Conservation (phyloP, 2,113 vertebrate species). For the Isurus oxyrinchus region DNA sequence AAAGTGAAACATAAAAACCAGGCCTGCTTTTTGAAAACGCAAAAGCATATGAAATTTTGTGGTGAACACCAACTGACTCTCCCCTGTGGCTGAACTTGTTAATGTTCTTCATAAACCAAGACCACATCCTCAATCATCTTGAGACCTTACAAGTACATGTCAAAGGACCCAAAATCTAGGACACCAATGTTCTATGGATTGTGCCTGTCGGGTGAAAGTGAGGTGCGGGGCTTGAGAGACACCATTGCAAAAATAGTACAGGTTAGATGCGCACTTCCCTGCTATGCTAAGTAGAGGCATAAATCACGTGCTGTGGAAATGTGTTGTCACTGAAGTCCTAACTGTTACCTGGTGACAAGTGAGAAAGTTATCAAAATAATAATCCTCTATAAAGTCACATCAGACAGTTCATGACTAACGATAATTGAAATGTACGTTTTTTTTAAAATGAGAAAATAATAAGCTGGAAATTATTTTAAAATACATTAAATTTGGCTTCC, state of each 20-base stretch:
- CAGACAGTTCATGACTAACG: background rate
- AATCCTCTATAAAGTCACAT: background rate
- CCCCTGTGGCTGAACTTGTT: background rate
- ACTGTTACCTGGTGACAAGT: background rate
- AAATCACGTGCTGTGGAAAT: background rate
- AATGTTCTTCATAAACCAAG: background rate
- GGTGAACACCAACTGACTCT: no score
- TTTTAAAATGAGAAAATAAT: constrained; percentile 13
- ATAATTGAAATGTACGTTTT: background rate
- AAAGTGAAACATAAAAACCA: no score
- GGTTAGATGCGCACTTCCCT: background rate
- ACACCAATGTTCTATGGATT: background rate
- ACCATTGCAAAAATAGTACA: background rate
- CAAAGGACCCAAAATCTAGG: background rate
- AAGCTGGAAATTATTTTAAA: background rate
- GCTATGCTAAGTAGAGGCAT: no score
- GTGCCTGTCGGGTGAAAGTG: background rate
- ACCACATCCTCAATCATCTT: background rate
- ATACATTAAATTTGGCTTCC: background rate
- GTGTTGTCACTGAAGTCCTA: background rate
- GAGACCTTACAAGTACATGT: background rate
- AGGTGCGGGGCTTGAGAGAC: background rate
- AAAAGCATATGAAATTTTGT: no score
- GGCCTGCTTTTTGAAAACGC: no score
- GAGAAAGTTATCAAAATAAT: background rate